Evolutionary conservation across 2,113 vertebrate genomes (phyloP), one percentile per base, ranked within the genome.

Genomic region (Pterocles burchelli): DNA sequence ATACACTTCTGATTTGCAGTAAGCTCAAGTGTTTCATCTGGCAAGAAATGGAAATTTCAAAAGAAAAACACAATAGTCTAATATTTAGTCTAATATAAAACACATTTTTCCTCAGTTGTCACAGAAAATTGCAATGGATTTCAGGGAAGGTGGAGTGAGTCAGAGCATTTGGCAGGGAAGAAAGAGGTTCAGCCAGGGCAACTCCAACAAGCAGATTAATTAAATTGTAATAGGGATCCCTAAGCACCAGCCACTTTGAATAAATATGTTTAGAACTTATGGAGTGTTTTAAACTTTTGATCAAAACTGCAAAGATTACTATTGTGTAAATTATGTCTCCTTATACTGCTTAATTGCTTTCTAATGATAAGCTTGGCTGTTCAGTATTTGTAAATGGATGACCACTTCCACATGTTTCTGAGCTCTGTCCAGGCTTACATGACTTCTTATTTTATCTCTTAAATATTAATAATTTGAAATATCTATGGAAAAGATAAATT

Each of bases 41-140:
- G 46, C 89, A 89, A 75, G 52, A 26, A 89, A 92, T 38, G 33
- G 62, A 84, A 86, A 75, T 79, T 83, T 71, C 20, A 79, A 92
- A 79, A 71, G 81, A 71, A 52, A 92, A 94, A 92, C 46, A 78
- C 34, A 71, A 75, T 71, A 86, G 61, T 74, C 62, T 86, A 83
- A 71, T 89, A 89, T 83, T 89, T 94, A 91, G 51, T 92, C 48
- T 79, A 92, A 94, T 75, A 79, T 19, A 79, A 89, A 92, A 17
- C 85, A 89, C 36, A 61, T 94, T 92, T 86, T 77, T 86, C 41
- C 77, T 70, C 38, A 57, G 19, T 62, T 89, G 62, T 83, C 81
- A 71, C 57, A 74, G 41, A 87, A 93, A 79, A 90, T 83, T 49
- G 31, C 24, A 45, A n/a, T 59, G 77, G 77, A 61, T 93, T 90